Base-by-base conservation (phyloP, 2,888 invertebrate genomes). In the Pimpla rufipes region DNA sequence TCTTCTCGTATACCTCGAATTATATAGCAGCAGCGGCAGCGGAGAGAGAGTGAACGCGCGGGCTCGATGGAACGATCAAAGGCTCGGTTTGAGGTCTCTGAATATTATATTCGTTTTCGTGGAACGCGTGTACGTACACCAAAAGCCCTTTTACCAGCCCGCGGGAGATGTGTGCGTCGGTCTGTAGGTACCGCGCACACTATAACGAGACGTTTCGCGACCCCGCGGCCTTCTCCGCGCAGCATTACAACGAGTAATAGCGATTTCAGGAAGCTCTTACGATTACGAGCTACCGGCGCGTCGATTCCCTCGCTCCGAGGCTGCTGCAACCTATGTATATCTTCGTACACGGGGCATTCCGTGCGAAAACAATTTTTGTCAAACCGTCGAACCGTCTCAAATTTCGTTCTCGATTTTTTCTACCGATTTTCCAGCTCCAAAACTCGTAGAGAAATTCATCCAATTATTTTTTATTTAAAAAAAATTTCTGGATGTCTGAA, bases 91-190 rank as follows among this genome's bases (percentile, higher is more conserved):
- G 42, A 71, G 70, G 52, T 47, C 47, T 70, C 47, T 70, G 79
- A 71, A 79, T 79, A 83, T 79, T 77, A 77, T 76, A 71, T 79
- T 71, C 71, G 76, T 67, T 79, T 79, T 64, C 66, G 79, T 45
- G 52, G 42, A 76, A 74, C 52, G 8, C 59, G 40, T 16, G 37
- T 62, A 40, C 16, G 18, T 37, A 52, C 52, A 29, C 57, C 13
- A 21, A 52, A 10, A 57, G 74, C 50, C 75, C 74, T 75, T 79
- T 73, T 29, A 29, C 29, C 47, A 62, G 37, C 13, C 64, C 42
- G 21, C 21, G 21, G 3, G 0, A 2, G 1, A 6, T 21, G 55
- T 18, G 8, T 13, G 50, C n/a, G 18, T 52, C 50, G 23, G 73
- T 52, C 23, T 64, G 50, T 21, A 8, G 11, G 47, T 59, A 59